Evolutionary conservation across 2,888 invertebrate genomes (phyloP).

Genomic region (Lochmaea crataegi): DNA sequence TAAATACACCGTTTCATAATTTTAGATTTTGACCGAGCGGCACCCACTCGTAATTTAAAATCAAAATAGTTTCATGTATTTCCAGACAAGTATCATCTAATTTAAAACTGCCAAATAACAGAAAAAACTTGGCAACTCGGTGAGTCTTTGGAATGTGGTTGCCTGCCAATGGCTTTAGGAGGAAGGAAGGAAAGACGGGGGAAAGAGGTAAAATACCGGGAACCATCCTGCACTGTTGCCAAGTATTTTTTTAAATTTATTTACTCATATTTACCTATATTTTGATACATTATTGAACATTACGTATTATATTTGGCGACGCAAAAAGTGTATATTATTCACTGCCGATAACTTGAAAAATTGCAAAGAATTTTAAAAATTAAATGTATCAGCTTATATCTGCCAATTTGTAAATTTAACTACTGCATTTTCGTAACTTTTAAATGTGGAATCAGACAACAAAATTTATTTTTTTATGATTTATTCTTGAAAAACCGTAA

Average conservation of each 20-base stretch:
- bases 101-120: conserved; percentile 33
- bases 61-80: conserved; percentile 31
- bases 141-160: conserved; percentile 56
- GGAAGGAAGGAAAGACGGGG: conserved; percentile 63
- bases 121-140: conserved; percentile 54
- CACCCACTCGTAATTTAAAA: conserved; percentile 22
- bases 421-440: no score
- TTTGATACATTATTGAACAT: no score
- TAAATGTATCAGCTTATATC: no score
- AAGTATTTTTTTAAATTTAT: conserved; percentile 1
- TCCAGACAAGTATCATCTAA: conserved; percentile 28
- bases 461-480: no score
- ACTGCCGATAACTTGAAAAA: no score
- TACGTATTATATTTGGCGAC: no score
- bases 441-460: no score
- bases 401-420: no score
- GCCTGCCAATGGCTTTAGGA: conserved; percentile 50
- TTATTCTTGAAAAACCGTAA: no score
- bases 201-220: conserved; percentile 46
- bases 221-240: conserved; percentile 24
- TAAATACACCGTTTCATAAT: conserved; percentile 13
- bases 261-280: background rate
- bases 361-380: no score
- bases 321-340: no score
- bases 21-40: conserved; percentile 21